A percentile compares a stretch with the other conserved stretches of the same genome.
These are phyloP conservation scores for Plagiodera versicolora DNA, from an alignment of 2,888 invertebrate species.

Conservation along the genomic window DNA sequence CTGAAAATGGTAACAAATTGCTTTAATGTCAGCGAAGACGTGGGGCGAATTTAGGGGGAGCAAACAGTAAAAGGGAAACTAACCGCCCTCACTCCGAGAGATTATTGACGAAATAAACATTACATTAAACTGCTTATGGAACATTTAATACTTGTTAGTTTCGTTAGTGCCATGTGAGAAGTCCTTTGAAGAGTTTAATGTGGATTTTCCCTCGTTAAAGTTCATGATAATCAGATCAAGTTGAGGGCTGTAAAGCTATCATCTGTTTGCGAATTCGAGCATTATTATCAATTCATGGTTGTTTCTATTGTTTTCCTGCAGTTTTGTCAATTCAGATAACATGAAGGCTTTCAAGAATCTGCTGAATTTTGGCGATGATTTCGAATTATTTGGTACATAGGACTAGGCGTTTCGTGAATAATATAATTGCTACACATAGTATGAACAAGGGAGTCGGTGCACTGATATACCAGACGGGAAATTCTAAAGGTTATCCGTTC, in stretches of 20 bases:
- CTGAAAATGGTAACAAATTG: conserved; percentile 45
- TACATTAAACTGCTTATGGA: conserved; percentile 42
- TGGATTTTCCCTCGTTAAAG: background rate
- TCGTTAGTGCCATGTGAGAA: conserved; percentile 22
- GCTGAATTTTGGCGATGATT: no score
- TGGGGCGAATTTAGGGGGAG: conserved; percentile 39
- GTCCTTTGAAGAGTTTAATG: conserved; percentile 21
- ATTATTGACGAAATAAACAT: conserved; percentile 43
- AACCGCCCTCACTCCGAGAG: conserved; percentile 33
- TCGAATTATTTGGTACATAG: no score
- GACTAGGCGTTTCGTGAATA: no score
- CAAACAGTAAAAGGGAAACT: conserved; percentile 27
- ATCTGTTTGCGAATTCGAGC: background rate
- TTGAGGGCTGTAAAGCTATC: background rate
- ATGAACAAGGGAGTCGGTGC: no score
- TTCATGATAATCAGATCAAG: background rate
- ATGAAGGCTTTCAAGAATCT: no score
- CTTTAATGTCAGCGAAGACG: conserved; percentile 41
- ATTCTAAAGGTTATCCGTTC: no score
- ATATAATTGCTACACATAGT: no score
- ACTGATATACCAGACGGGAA: no score
- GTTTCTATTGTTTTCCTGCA: no score
- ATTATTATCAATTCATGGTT: background rate
- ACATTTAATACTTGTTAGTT: conserved; percentile 33
- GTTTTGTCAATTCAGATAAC: no score